Evolutionary conservation across 2,888 invertebrate species (phyloP), one percentile per base, ranked within the genome.

Genomic region (Eucriotettix oculatus): DNA sequence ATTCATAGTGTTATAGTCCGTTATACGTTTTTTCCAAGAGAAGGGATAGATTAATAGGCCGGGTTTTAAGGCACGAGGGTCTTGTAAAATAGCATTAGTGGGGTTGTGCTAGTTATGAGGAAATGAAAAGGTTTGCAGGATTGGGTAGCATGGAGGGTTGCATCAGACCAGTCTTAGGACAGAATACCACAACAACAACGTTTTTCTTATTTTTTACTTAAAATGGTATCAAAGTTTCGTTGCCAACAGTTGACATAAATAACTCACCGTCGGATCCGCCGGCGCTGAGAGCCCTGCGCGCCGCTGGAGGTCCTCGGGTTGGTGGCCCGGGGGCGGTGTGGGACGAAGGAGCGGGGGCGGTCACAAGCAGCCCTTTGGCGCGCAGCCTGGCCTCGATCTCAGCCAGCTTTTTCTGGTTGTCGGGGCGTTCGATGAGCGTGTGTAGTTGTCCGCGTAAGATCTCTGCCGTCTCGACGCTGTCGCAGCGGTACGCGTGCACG

Each of bases 401-500:
- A 2, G 83, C 81, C 68, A 92, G 85, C 65, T 93, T 85, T 75
- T 90, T 84, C 75, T 90, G 85, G 76, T 91, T 87, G 71, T 93
- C 88, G 44, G 94, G 87, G 64, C 88, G 75, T 66, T 87, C 84
- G 68, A 91, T 71, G 61, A 97, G 75, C 10, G 86, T 82, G 74
- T 90, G 87, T 62, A 97, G 75, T 69, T 94, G 94, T 12, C 85
- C 82, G 71, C 86, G 87, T 61, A 98, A 79, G 70, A 92, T 81
- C 63, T 87, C 83, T 0, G 97, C 96, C 17, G 96, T 97, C 71
- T 92, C 89, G 65, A 92, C 85, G 11, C 92, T 92, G 73, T 97
- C 97, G 73, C 92, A 95, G 5, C 63, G 44, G 71, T 84, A 97
- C 59, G 93, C 95, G 72, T 98, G 97, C 3, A 95, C 93, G 71